Evolutionary conservation across 2,888 invertebrate genomes (phyloP), one percentile per base, ranked within the genome.

Genomic region (Lithophane semibrunnea): DNA sequence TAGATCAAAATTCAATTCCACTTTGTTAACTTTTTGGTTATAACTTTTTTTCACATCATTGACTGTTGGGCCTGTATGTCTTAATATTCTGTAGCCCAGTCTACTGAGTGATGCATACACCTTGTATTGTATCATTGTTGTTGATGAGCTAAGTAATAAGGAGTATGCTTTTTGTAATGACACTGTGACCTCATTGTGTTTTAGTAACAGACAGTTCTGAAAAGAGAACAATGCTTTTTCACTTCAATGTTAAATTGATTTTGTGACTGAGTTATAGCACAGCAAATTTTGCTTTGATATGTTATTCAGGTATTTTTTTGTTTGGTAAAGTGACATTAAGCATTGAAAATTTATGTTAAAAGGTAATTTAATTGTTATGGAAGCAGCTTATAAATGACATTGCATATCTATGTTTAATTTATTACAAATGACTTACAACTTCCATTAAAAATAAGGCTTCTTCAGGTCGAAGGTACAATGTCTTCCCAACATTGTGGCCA

Each of bases 131-230:
- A 94, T 90, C 29, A 97, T 77, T 29, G 95, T 90, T 49, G 97
- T 93, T 66, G 92, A 85, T 49, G 91, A 92, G 61, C 86, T 85
- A 0, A 97, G 88, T 65, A 98, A 90, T 82, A 98, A 91, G 47
- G 96, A 93, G 87, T 97, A 98, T 18, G 97, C 97, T 94, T 98
- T 97, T 91, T 98, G 97, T 64, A 98, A 92, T 78, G 97, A 98
- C 37, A 98, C 94, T 73, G 97, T 96, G 0, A 97, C 93, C 54
- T 96, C 96, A 90, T 97, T 97, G 92, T 97, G 97, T 80, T 94
- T 94, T 21, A 98, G 93, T 88, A 97, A 97, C 24, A 98, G 93
- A 87, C 96, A 96, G 91, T 97, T 98, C 98, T 98, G 93, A 79
- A 97, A 95, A 67, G 49, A 58, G n/a, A 63, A 56, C 0, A 54